Percentiles rank a stretch among this genome's conserved stretches.
phyloP scores from a whole-genome alignment of 2,113 vertebrate genomes.

The Strix aluco region DNA sequence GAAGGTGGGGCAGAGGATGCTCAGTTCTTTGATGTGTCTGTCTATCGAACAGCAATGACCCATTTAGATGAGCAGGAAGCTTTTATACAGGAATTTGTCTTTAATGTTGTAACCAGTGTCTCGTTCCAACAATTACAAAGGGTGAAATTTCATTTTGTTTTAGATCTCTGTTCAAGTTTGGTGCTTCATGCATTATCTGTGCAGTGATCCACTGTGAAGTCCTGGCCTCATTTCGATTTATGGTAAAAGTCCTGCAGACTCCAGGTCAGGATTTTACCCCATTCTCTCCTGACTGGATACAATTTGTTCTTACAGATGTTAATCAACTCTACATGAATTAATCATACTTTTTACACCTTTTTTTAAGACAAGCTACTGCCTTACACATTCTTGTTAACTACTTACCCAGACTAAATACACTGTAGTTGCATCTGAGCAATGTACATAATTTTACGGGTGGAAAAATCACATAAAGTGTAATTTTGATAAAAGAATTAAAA shows the following conservation, averaged over 20 bases:
- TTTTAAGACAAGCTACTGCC: not conserved
- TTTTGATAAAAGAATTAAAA: not conserved
- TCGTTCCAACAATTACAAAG: not conserved
- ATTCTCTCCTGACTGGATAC: not conserved
- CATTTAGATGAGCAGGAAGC: not conserved
- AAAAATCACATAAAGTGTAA: not conserved
- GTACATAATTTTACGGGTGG: not conserved
- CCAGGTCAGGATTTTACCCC: not conserved
- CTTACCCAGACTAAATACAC: not conserved
- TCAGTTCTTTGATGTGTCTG: not conserved
- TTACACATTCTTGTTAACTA: not conserved
- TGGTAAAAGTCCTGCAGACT: not conserved
- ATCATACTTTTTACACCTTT: not conserved
- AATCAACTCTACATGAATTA: not conserved
- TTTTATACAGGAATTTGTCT: not conserved
- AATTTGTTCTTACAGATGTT: not conserved
- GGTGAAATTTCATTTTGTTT: not conserved
- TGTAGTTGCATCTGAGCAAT: not conserved
- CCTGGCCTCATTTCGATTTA: not conserved
- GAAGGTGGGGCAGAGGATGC: not conserved
- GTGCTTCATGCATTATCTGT: not conserved
- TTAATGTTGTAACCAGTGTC: not conserved
- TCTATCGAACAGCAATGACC: not conserved
- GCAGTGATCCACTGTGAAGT: not conserved
- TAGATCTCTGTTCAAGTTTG: not conserved